Base-by-base conservation (phyloP, 2,888 invertebrate species). In the Nezara viridula region DNA sequence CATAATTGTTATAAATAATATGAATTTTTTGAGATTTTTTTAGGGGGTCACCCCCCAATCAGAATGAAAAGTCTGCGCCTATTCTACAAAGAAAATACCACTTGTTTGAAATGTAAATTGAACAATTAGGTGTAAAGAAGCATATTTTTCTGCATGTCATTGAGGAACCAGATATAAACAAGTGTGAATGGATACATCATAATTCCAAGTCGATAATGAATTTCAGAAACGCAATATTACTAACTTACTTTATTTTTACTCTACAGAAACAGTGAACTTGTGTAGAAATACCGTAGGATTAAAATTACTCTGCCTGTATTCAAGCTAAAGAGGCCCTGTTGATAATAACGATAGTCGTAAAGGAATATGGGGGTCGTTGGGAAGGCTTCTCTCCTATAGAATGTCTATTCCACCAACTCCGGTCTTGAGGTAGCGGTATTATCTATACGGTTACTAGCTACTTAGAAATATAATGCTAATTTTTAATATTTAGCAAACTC, bases 341-440 rank as follows among this genome's bases (percentile, higher is more conserved):
- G 66, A 73, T 73, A 73, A 73, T 73, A 73, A 73, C 66, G 32
- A 73, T 73, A 73, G 37, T 73, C 66, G 66, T 73, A 73, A 73
- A 73, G 66, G 66, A 37, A 73, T 73, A 73, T 73, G 21, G 66
- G 32, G 7, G 66, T 37, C 66, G 66, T 73, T 37, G 14, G 32
- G 10, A 73, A 19, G 66, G 66, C 19, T 19, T 73, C 66, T 14
- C 60, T 14, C 27, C 60, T 60, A 60, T 60, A 14, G 60, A 27
- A 27, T 60, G 14, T 55, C 55, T 37, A 37, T 32, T 73, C 66
- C 32, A 73, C 19, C 32, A 37, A 16, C 66, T 73, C 6, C 32
- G 32, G 7, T 73, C 32, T 73, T 73, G 21, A 73, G 66, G 66
- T 73, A 73, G 66, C 32, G 19, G 32, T 32, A 37, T 37, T 37